Conservation (phyloP, 2,113 vertebrate genomes). For the Cettia cetti region DNA sequence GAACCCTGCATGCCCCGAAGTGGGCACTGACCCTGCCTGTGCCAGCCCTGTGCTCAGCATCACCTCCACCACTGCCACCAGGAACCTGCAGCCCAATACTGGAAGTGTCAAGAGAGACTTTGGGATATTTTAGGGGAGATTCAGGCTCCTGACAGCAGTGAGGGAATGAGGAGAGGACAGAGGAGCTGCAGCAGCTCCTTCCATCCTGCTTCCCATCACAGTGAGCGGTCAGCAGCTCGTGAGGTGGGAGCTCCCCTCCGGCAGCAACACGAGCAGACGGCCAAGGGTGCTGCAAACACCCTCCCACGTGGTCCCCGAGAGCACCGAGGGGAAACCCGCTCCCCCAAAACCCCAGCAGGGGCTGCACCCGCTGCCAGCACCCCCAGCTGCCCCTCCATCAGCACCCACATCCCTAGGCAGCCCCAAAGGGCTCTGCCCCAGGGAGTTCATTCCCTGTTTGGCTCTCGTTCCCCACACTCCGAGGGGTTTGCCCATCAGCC, state of each 20-base stretch:
- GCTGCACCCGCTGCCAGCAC: not conserved
- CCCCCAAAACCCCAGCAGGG: rapidly evolving
- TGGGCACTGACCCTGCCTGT: not conserved
- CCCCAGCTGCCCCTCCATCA: not conserved
- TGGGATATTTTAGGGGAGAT: not conserved
- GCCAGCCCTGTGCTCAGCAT: not conserved
- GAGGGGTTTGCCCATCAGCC: not conserved
- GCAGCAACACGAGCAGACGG: not conserved
- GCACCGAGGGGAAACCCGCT: not conserved
- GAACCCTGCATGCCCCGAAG: not conserved
- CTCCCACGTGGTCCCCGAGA: rapidly evolving
- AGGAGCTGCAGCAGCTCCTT: rapidly evolving
- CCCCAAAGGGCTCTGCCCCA: not conserved
- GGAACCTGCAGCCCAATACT: not conserved
- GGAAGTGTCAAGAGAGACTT: not conserved
- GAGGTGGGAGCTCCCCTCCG: not conserved
- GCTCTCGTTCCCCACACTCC: rapidly evolving
- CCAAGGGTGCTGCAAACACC: not conserved
- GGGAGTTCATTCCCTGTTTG: not conserved
- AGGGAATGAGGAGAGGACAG: not conserved
- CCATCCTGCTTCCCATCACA: constrained; percentile 33
- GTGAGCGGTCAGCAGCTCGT: constrained; percentile 48
- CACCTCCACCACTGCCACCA: not conserved
- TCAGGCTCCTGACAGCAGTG: constrained; percentile 4
- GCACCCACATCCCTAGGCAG: not conserved